Conservation (phyloP, 2,797 vertebrate species). For the Sebastes steindachneri region DNA sequence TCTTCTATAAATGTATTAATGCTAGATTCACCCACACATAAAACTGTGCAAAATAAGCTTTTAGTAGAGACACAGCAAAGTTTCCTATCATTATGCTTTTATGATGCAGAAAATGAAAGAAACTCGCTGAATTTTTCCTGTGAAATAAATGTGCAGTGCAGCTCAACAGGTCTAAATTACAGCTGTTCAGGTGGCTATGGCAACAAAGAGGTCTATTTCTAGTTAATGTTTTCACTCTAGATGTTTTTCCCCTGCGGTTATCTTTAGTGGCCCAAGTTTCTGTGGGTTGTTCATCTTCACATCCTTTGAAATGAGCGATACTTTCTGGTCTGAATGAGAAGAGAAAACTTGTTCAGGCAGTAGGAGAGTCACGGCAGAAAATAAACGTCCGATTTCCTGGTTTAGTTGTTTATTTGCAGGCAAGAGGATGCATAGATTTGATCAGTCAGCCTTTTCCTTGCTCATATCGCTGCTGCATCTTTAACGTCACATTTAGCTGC, state of each 20-base stretch:
- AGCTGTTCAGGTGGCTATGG: slow-evolving; percentile 70
- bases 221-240: slow-evolving; percentile 60
- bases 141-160: slow-evolving; percentile 29
- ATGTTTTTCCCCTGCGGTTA: slow-evolving; percentile 69
- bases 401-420: slow-evolving; percentile 28
- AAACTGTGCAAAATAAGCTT: background rate
- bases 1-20: background rate
- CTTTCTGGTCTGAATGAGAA: slow-evolving; percentile 36
- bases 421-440: slow-evolving; percentile 33
- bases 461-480: slow-evolving; percentile 34
- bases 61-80: background rate
- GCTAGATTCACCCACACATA: background rate
- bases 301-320: slow-evolving; percentile 45
- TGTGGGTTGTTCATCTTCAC: slow-evolving; percentile 62
- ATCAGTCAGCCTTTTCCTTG: slow-evolving; percentile 29
- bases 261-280: slow-evolving; percentile 61
- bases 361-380: background rate
- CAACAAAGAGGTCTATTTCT: slow-evolving; percentile 73
- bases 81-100: background rate
- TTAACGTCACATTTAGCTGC: slow-evolving; percentile 12
- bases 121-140: background rate
- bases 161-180: slow-evolving; percentile 48
- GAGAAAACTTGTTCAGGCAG: slow-evolving; percentile 14
- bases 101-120: background rate
- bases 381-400: slow-evolving; percentile 21